phyloP scores from a whole-genome alignment of 2,113 vertebrate genomes.

The Ageneiosus marmoratus region DNA sequence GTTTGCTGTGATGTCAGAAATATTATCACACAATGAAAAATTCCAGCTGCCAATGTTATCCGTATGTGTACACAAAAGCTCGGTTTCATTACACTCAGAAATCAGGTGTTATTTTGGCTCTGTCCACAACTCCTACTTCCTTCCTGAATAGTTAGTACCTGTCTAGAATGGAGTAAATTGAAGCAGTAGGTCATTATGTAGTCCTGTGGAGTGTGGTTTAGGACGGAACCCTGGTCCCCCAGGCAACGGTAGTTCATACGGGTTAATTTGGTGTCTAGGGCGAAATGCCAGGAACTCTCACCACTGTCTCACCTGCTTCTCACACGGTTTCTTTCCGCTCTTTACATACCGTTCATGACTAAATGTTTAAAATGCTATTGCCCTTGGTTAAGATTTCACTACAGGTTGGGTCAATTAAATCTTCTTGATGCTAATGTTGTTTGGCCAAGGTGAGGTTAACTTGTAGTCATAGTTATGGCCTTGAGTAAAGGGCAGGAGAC shows the following conservation, averaged over 20 bases:
- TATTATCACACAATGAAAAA: not conserved
- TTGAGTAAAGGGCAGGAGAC: not conserved
- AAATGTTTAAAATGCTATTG: not conserved
- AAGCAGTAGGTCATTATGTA: not conserved
- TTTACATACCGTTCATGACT: not conserved
- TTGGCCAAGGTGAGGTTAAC: conserved; percentile 6
- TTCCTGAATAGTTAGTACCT: not conserved
- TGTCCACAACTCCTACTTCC: not conserved
- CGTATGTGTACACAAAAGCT: not conserved
- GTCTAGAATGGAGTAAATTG: not conserved
- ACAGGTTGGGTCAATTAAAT: not conserved
- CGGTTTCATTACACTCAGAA: not conserved
- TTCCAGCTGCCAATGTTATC: not conserved
- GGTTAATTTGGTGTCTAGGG: not conserved
- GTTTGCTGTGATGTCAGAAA: not conserved
- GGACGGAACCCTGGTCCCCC: not conserved
- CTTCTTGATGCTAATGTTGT: not conserved
- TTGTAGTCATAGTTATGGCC: not conserved
- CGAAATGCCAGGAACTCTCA: not conserved
- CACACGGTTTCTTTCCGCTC: too few relatives aligned
- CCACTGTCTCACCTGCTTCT: conserved; percentile 39
- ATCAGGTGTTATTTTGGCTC: not conserved
- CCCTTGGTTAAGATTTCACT: not conserved
- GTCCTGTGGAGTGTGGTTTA: not conserved
- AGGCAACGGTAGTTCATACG: not conserved